Conservation (phyloP, 1,140 invertebrate species). For the Megalonaias nervosa region DNA sequence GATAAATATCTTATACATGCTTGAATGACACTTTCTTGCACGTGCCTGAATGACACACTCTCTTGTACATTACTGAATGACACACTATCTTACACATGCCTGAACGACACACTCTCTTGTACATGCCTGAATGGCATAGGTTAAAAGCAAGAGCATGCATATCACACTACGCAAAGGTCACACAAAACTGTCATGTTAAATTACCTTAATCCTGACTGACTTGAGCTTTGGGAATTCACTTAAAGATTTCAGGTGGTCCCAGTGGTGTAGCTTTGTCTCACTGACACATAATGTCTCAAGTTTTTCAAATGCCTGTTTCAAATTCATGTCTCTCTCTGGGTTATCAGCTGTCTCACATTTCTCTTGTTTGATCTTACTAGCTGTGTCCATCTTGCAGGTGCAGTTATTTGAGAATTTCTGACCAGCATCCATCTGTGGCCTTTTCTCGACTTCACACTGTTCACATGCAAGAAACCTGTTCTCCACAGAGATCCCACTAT, state of each 20-base stretch:
- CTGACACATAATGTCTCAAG: constrained; percentile 53
- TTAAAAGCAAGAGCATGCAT: no score
- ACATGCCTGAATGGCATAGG: no score
- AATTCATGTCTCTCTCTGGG: background rate
- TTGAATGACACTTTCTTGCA: no score
- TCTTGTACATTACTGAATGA: no score
- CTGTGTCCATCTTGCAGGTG: no score
- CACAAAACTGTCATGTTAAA: background rate
- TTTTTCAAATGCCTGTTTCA: constrained; percentile 30
- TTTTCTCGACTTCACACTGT: background rate
- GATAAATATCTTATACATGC: no score
- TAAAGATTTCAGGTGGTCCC: constrained; percentile 47
- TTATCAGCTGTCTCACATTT: background rate
- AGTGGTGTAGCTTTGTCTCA: constrained; percentile 42
- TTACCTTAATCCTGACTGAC: constrained; percentile 51
- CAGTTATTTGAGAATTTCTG: background rate
- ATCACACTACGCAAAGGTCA: no score
- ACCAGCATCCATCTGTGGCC: background rate
- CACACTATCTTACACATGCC: no score
- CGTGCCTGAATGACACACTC: no score
- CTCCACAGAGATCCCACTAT: no score
- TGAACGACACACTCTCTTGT: no score
- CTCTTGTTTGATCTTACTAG: background rate
- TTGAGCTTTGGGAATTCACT: constrained; percentile 46
- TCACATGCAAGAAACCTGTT: no score